Conservation (phyloP, 1,140 invertebrate species). For the Polypedilum pembai region DNA sequence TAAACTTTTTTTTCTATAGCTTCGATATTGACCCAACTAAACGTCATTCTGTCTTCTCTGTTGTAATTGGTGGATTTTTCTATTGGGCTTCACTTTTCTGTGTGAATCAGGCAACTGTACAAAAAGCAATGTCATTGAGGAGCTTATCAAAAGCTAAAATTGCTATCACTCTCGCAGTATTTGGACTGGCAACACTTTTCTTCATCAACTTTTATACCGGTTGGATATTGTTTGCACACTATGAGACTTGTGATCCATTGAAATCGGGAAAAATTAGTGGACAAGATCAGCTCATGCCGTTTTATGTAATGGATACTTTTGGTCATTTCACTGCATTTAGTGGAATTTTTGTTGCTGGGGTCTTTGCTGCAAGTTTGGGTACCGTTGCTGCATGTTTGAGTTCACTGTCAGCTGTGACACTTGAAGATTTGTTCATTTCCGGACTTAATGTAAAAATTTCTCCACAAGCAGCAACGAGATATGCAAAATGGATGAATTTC, state of each 20-base stretch:
- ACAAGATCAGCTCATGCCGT: slow-evolving; percentile 68
- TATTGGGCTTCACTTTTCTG: slow-evolving; percentile 89
- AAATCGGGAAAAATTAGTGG: slow-evolving; percentile 50
- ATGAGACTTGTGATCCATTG: slow-evolving; percentile 74
- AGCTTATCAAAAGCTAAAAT: slow-evolving; percentile 46
- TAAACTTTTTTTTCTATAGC: slow-evolving; percentile 47
- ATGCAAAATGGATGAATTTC: slow-evolving; percentile 45
- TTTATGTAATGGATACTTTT: slow-evolving; percentile 74
- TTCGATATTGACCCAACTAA: slow-evolving; percentile 67
- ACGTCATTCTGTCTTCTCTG: slow-evolving; percentile 82
- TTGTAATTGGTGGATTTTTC: slow-evolving; percentile 80
- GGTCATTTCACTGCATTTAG: slow-evolving; percentile 63
- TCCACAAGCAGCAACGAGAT: slow-evolving; percentile 58
- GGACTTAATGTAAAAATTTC: slow-evolving; percentile 59
- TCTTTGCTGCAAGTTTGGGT: slow-evolving; percentile 58
- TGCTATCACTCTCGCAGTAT: slow-evolving; percentile 37
- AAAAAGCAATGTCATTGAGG: slow-evolving; percentile 78
- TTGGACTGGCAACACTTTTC: slow-evolving; percentile 45
- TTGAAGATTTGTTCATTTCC: slow-evolving; percentile 74
- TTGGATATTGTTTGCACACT: slow-evolving; percentile 72
- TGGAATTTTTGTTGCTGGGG: slow-evolving; percentile 82
- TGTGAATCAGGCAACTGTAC: slow-evolving; percentile 88
- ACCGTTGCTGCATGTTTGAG: slow-evolving; percentile 88
- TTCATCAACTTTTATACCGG: slow-evolving; percentile 76
- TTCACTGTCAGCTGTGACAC: slow-evolving; percentile 80